These are phyloP conservation scores for Channallabes apus DNA, from an alignment of 2,797 vertebrate genomes.

Conservation along the genomic window DNA sequence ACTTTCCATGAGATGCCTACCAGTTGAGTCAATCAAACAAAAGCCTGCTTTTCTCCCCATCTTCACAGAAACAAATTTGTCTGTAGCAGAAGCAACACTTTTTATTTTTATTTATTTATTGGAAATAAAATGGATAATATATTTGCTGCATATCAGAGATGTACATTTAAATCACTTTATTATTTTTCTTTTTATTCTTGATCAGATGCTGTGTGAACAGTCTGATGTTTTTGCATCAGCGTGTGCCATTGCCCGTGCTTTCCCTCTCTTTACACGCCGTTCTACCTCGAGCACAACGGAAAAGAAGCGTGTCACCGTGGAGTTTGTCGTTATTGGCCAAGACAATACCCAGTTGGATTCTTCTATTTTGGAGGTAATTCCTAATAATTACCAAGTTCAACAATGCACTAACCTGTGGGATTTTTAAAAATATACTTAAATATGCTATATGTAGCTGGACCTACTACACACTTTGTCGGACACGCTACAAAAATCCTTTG, in stretches of 20 bases:
- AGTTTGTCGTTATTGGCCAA: conserved; percentile 87
- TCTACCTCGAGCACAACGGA: conserved; percentile 80
- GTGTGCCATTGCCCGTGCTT: conserved; percentile 91
- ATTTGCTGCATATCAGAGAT: background rate
- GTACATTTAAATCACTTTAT: background rate
- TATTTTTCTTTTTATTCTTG: background rate
- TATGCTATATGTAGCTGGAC: background rate
- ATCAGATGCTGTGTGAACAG: conserved; percentile 92
- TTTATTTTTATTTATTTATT: too few species aligned
- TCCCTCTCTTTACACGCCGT: conserved; percentile 91
- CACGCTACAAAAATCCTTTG: background rate
- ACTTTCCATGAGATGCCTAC: too few species aligned
- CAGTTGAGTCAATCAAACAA: too few species aligned
- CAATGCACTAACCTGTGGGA: background rate
- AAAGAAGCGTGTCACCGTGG: conserved; percentile 85
- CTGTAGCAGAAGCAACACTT: too few species aligned
- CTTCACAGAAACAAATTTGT: too few species aligned
- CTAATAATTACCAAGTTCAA: background rate
- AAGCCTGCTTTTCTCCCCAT: too few species aligned
- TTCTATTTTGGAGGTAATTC: conserved; percentile 82
- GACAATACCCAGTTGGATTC: conserved; percentile 80
- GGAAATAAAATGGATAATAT: too few species aligned
- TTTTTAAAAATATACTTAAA: background rate
- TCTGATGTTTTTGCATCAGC: conserved; percentile 89
- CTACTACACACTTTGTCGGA: background rate